Evolutionary conservation across 2,113 vertebrate genomes (phyloP).

Genomic region (Rhinogobius similis): DNA sequence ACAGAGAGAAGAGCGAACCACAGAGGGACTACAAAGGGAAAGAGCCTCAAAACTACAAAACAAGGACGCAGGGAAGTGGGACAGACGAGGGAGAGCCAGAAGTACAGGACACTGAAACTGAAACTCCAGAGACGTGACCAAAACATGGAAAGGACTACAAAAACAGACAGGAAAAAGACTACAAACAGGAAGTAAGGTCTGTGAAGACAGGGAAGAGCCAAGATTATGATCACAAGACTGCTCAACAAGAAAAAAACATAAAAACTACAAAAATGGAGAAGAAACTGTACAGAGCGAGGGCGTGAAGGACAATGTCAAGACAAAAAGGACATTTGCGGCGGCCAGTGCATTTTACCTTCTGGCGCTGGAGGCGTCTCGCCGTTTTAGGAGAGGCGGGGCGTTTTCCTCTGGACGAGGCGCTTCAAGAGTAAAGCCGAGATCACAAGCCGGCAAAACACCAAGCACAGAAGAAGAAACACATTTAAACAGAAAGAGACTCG

Average conservation of each 20-base stretch:
- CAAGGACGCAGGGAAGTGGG: not conserved
- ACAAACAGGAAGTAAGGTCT: not conserved
- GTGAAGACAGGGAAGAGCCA: not conserved
- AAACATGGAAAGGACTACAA: not conserved
- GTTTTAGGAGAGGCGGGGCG: constrained; percentile 22
- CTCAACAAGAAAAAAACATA: too few species aligned
- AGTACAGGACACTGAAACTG: not conserved
- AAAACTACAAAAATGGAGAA: too few species aligned
- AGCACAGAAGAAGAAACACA: too few species aligned
- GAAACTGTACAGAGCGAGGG: too few species aligned
- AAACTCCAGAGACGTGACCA: not conserved
- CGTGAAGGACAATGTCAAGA: too few species aligned
- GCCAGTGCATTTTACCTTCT: constrained; percentile 12
- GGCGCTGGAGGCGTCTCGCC: too few species aligned
- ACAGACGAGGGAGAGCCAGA: not conserved
- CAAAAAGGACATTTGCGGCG: too few species aligned
- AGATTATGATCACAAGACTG: not conserved
- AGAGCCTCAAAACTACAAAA: not conserved
- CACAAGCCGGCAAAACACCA: constrained; percentile 15
- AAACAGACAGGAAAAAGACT: not conserved
- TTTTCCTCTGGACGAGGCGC: constrained; percentile 48
- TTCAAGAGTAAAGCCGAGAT: constrained; percentile 46
- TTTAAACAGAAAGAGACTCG: too few species aligned
- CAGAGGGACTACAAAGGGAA: not conserved
- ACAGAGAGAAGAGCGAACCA: constrained; percentile 7